A percentile compares a stretch with the other conserved stretches of the same genome.
Evolutionary conservation across 2,888 invertebrate genomes (phyloP).

Genomic region (Athalia cordata): DNA sequence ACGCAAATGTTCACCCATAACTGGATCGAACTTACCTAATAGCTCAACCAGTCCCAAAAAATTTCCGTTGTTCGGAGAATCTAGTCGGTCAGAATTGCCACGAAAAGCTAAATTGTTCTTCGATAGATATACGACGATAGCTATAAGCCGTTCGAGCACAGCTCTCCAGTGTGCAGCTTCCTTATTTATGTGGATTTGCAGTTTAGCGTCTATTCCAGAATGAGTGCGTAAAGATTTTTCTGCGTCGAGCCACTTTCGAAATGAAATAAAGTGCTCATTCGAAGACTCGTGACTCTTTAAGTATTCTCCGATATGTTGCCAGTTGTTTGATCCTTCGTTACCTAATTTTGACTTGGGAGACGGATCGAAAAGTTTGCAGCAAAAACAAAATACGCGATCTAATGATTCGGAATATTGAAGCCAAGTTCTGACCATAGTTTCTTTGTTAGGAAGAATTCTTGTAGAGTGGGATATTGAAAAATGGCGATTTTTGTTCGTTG

Average conservation of each 20-base stretch:
- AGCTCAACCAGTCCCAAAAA: constrained; percentile 50
- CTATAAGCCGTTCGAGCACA: constrained; percentile 51
- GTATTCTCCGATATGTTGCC: constrained; percentile 39
- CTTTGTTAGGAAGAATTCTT: constrained; percentile 43
- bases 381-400: constrained; percentile 46
- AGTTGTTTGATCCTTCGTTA: constrained; percentile 40
- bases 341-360: constrained; percentile 34
- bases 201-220: constrained; percentile 43
- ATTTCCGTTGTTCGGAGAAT: constrained; percentile 51
- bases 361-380: constrained; percentile 44
- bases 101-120: constrained; percentile 52
- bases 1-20: constrained; percentile 48
- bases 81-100: constrained; percentile 47
- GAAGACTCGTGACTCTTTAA: constrained; percentile 40
- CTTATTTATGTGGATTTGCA: constrained; percentile 47
- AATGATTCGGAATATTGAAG: constrained; percentile 45
- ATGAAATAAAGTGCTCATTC: constrained; percentile 29
- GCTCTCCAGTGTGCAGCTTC: constrained; percentile 48
- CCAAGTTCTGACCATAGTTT: constrained; percentile 46
- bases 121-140: constrained; percentile 46
- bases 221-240: constrained; percentile 20
- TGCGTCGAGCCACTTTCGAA: constrained; percentile 39
- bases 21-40: constrained; percentile 45
- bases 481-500: constrained; percentile 15
- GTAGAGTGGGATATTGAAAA: constrained; percentile 26